Evolutionary conservation across 2,113 vertebrate genomes (phyloP).

Genomic region (Eulemur rufifrons): DNA sequence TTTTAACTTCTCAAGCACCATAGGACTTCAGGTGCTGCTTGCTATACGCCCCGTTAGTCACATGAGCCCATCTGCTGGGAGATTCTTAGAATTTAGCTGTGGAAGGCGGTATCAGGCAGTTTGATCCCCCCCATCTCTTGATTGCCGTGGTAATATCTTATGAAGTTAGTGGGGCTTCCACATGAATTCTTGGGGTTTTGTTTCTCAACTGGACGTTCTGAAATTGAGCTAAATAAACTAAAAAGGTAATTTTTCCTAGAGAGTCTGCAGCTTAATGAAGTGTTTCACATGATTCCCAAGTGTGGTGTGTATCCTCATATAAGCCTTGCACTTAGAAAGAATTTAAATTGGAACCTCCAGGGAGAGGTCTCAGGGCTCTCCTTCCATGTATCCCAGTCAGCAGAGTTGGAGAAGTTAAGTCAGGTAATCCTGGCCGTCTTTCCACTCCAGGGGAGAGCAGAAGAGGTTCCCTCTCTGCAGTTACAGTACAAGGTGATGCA

Average conservation of each 20-base stretch:
- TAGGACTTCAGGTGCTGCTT: not conserved
- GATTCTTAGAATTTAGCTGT: not conserved
- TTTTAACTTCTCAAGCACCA: not conserved
- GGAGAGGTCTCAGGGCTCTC: not conserved
- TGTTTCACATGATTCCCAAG: not conserved
- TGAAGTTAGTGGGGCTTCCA: not conserved
- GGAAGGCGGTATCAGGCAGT: not conserved
- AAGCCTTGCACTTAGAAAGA: not conserved
- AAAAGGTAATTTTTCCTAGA: slow-evolving; percentile 22
- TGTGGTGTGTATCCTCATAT: not conserved
- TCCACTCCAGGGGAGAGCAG: not conserved
- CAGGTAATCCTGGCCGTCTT: not conserved
- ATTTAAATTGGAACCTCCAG: not conserved
- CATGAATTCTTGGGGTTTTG: not conserved
- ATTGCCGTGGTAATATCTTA: not conserved
- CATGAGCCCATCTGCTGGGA: not conserved
- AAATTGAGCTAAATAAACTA: not conserved
- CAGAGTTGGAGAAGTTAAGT: not conserved
- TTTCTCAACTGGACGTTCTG: not conserved
- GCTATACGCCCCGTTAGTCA: not conserved
- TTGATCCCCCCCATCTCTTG: not conserved
- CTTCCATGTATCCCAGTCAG: not conserved
- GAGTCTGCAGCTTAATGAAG: not conserved
- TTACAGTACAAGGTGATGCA: not conserved
- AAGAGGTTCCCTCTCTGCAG: not conserved